A percentile compares a stretch with the other conserved stretches of the same genome.
Conservation (phyloP, 2,797 vertebrate species). For the Pelochelys cantorii region DNA sequence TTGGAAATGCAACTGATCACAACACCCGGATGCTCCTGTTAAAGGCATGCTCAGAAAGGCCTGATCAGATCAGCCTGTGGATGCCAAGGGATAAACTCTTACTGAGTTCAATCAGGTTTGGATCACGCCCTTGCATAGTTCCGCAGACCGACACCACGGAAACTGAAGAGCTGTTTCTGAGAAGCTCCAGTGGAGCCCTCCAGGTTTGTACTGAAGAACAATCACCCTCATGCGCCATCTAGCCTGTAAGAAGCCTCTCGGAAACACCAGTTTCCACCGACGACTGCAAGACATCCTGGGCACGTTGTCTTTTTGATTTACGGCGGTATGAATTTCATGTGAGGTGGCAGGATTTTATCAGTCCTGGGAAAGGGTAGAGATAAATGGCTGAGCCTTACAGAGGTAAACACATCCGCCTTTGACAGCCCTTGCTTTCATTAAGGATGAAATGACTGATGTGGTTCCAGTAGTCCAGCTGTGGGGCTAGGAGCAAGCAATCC, state of each 20-base stretch:
- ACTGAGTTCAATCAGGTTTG: not conserved
- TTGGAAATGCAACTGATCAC: not conserved
- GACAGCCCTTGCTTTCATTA: not conserved
- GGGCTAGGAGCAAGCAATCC: conserved; percentile 30
- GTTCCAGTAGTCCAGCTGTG: conserved; percentile 5
- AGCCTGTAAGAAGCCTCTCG: not conserved
- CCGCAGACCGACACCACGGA: rapidly evolving
- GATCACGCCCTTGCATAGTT: not conserved
- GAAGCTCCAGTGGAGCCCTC: not conserved
- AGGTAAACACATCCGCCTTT: not conserved
- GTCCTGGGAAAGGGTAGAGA: conserved; percentile 20
- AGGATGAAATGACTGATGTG: not conserved
- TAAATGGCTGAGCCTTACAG: conserved; percentile 16
- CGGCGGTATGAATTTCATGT: not conserved
- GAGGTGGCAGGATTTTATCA: conserved; percentile 33
- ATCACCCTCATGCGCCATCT: not conserved
- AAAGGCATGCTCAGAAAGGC: not conserved
- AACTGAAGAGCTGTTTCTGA: rapidly evolving
- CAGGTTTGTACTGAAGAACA: not conserved
- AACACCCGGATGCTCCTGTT: not conserved
- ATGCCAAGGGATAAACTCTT: not conserved
- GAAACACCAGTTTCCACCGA: not conserved
- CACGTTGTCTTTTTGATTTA: conserved; percentile 35
- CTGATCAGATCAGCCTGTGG: not conserved
- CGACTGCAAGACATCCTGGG: not conserved